Evolutionary conservation across 2,888 invertebrate genomes (phyloP).

Genomic region (Micoletzkya japonica): DNA sequence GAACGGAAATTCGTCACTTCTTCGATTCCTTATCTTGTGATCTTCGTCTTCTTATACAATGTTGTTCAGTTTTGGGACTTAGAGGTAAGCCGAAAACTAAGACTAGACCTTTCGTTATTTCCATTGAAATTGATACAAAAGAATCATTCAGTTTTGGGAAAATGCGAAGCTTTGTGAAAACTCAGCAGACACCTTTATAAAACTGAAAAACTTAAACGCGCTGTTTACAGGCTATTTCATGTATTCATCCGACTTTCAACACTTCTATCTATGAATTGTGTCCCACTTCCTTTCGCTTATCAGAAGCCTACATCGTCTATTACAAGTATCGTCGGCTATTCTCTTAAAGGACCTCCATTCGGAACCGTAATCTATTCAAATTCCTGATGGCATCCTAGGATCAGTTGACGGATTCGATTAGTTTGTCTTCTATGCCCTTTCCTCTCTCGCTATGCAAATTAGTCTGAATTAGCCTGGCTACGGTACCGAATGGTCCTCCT

Average conservation of each 20-base stretch:
- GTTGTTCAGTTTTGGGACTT: slow-evolving; percentile 53
- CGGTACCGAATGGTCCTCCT: too few relatives aligned
- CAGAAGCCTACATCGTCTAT: slow-evolving; percentile 48
- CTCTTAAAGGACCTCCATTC: neutral
- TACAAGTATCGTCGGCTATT: slow-evolving; percentile 44
- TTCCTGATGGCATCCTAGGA: too few relatives aligned
- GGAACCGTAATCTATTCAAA: too few relatives aligned
- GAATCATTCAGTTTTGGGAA: neutral
- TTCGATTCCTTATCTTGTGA: slow-evolving; percentile 35
- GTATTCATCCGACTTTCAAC: slow-evolving; percentile 38
- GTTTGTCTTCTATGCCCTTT: too few relatives aligned
- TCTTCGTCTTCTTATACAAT: slow-evolving; percentile 50
- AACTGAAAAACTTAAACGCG: neutral
- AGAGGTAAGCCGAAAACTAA: slow-evolving; percentile 34
- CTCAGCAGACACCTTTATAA: neutral
- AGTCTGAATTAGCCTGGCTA: too few relatives aligned
- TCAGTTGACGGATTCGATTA: too few relatives aligned
- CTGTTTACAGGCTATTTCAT: slow-evolving; percentile 41
- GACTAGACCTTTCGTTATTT: neutral
- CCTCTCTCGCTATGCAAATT: too few relatives aligned
- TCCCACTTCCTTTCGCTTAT: slow-evolving; percentile 54
- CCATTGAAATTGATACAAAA: too few relatives aligned
- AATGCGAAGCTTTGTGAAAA: too few relatives aligned
- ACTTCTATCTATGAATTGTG: slow-evolving; percentile 50
- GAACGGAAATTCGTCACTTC: neutral